Base-by-base conservation (phyloP, 2,113 vertebrate species). In the Neolamprologus toae region DNA sequence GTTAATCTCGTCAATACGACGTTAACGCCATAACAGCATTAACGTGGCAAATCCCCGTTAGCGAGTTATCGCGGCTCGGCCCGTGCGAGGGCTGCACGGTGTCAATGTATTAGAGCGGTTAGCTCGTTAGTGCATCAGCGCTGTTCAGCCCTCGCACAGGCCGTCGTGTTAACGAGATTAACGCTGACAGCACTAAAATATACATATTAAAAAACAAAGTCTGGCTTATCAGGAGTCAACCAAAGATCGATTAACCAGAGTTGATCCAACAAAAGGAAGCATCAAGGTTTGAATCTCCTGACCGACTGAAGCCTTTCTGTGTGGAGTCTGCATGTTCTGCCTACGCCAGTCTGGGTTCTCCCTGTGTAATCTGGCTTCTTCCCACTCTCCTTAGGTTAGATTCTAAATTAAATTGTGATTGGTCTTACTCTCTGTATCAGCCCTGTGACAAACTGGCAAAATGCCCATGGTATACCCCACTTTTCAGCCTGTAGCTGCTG, bases 61-160 rank as follows among this genome's bases (percentile, higher is more conserved):
- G 59, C 16, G 1, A 11, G 28, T 33, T 11, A 33, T 11, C 1
- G 16, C 16, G 3, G 5, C 33, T 33, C 16, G 5, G 16, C 57
- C 55, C 8, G 3, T 61, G 28, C 2, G 0, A 61, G 28, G 26
- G 5, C 57, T 61, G 57, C 57, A 61, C 0, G 2, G 28, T 28
- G 13, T 28, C 8, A 59, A 1, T 59, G 55, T 1, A 59, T 28
- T 59, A 16, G 55, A 0, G 55, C 8, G 23, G 23, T 59, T 59
- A 59, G 55, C 55, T 59, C 4, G 1, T 59, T 17, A 59, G 1
- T 9, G 57, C 57, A 0, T 59, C 0, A 59, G 55, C 8, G 2
- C 23, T 1, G 13, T 28, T 0, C 8, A 59, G 55, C 23, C 55
- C 55, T 59, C 23, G 54, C 57, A 31, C 28, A 17, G 26, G 57